These are phyloP conservation scores for Seira ritae DNA, from an alignment of 2,888 invertebrate genomes.

Conservation along the genomic window DNA sequence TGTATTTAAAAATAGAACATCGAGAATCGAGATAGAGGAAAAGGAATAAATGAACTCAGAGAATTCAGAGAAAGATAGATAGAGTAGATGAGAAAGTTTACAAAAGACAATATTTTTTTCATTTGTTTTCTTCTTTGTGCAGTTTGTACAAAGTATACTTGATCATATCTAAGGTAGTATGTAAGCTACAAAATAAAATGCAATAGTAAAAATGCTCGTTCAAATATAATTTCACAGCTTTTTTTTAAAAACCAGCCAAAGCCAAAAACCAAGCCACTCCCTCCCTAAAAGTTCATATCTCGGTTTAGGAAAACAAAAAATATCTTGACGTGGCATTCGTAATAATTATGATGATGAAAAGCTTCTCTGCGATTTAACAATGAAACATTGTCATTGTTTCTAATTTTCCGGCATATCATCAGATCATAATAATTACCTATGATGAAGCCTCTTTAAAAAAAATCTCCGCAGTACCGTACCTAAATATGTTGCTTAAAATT, in stretches of 20 bases:
- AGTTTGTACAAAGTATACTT: conserved; percentile 8
- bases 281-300: neutral
- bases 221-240: conserved; percentile 47
- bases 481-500: neutral
- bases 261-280: conserved; percentile 7
- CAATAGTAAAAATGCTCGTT: conserved; percentile 42
- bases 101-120: neutral
- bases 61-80: too few relatives aligned
- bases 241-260: too few relatives aligned
- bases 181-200: conserved; percentile 33
- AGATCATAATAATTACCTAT: neutral
- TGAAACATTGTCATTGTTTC: too few relatives aligned
- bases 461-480: neutral
- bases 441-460: neutral
- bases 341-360: too few relatives aligned
- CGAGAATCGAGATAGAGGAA: too few relatives aligned
- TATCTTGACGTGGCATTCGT: neutral
- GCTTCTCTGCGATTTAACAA: too few relatives aligned
- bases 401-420: too few relatives aligned
- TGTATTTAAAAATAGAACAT: too few relatives aligned
- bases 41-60: too few relatives aligned
- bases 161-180: neutral
- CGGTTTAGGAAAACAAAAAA: neutral
- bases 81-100: neutral
- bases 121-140: neutral